These are phyloP conservation scores for Barnardius zonarius DNA, from an alignment of 2,113 vertebrate genomes.

Conservation along the genomic window DNA sequence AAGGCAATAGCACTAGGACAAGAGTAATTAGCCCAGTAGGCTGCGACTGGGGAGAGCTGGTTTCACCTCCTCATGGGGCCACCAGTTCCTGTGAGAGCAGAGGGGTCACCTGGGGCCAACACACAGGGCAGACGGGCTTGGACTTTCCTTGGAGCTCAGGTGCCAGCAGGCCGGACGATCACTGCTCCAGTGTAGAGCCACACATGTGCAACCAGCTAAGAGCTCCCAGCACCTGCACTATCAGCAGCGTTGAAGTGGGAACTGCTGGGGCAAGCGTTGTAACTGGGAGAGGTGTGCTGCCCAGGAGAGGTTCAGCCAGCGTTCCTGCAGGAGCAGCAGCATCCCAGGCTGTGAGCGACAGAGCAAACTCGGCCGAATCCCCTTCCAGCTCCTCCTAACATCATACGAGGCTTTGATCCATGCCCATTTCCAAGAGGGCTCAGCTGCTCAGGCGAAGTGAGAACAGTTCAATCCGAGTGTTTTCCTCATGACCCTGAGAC, in stretches of 20 bases:
- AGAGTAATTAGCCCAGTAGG: not conserved
- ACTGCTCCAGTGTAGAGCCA: not conserved
- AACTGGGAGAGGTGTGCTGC: not conserved
- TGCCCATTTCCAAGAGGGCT: not conserved
- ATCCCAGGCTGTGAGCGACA: not conserved
- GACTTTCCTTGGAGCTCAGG: not conserved
- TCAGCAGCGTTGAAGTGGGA: not conserved
- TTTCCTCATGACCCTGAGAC: not conserved
- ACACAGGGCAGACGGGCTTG: not conserved
- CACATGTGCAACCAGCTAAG: not conserved
- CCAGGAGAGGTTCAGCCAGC: rapidly evolving
- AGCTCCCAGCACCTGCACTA: not conserved
- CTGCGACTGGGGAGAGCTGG: not conserved
- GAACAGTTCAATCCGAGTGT: not conserved
- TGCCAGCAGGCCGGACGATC: not conserved
- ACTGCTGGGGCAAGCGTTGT: rapidly evolving
- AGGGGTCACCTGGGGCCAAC: not conserved
- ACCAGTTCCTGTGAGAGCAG: not conserved
- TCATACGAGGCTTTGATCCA: not conserved
- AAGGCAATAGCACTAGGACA: not conserved
- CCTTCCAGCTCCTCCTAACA: not conserved
- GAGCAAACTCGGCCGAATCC: rapidly evolving
- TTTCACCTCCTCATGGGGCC: not conserved
- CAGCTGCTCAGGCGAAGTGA: not conserved
- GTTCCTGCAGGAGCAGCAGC: not conserved